phyloP scores from a whole-genome alignment of 1,140 invertebrate species.

The Megalopta genalis region DNA sequence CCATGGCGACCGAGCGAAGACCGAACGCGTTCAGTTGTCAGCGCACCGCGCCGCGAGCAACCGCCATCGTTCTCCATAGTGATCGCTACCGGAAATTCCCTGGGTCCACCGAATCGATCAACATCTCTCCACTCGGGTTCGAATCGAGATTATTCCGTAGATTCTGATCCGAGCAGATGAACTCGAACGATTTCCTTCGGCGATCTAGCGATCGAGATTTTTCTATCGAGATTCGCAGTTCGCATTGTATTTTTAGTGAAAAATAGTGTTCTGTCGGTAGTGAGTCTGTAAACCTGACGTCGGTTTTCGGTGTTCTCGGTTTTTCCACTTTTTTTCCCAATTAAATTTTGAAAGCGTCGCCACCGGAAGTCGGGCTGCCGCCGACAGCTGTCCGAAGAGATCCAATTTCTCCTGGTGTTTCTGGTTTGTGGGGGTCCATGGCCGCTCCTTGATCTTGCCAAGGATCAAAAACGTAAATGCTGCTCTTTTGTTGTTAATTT shows the following conservation, averaged over 20 bases:
- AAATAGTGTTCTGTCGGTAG: no score
- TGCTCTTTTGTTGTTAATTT: neutral
- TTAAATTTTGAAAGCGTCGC: neutral
- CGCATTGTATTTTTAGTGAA: no score
- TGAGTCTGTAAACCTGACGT: no score
- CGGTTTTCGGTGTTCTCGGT: no score
- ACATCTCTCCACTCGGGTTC: neutral
- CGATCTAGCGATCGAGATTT: no score
- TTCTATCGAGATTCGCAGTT: no score
- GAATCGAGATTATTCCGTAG: neutral
- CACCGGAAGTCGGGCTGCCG: neutral
- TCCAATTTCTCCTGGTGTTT: neutral
- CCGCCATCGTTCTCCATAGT: neutral
- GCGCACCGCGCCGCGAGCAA: neutral
- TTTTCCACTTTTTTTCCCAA: neutral
- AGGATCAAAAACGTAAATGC: neutral
- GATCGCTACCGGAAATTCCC: neutral
- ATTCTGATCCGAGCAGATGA: neutral
- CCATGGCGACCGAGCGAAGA: neutral
- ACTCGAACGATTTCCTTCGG: neutral
- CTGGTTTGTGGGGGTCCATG: neutral
- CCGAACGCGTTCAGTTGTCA: neutral
- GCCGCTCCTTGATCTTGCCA: neutral
- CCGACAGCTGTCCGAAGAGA: neutral
- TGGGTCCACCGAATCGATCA: neutral